Conservation (phyloP, 2,888 invertebrate species). For the Scaptomyza reducta region DNA sequence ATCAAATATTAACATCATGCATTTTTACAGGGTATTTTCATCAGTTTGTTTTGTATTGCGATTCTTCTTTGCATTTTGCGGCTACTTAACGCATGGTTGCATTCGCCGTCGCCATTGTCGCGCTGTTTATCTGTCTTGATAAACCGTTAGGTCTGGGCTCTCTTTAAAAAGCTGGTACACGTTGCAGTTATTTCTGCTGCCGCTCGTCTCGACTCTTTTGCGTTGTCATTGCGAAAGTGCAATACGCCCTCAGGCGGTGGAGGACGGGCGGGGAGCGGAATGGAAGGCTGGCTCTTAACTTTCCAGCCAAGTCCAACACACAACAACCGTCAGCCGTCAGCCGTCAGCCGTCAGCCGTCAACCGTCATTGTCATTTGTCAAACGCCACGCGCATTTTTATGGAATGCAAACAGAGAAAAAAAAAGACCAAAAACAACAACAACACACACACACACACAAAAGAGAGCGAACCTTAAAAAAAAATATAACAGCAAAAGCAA, state of each 20-base stretch:
- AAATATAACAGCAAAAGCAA: conserved; percentile 20
- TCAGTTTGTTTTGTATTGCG: not conserved
- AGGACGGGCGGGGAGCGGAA: not conserved
- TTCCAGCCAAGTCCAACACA: conserved; percentile 59
- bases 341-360: no score
- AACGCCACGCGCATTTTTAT: conserved; percentile 61
- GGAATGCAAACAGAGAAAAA: conserved; percentile 44
- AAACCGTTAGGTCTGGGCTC: conserved; percentile 50
- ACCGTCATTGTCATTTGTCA: conserved; percentile 65
- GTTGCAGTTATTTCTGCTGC: not conserved
- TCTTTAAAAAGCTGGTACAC: not conserved
- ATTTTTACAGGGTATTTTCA: not conserved
- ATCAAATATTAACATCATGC: not conserved
- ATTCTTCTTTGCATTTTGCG: conserved; percentile 23
- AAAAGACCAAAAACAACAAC: conserved; percentile 3
- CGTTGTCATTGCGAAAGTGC: conserved; percentile 62
- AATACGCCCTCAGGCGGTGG: conserved; percentile 53
- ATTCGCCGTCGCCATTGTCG: conserved; percentile 22
- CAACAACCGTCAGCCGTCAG: no score
- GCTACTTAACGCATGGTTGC: conserved; percentile 62
- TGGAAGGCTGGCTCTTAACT: conserved; percentile 47
- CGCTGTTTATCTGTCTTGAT: conserved; percentile 29
- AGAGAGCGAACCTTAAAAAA: conserved; percentile 37
- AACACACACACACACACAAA: not conserved
- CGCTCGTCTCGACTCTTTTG: conserved; percentile 21